Percentiles rank a stretch among this genome's conserved stretches.
Evolutionary conservation across 2,888 invertebrate species (phyloP).

Genomic region (Thumatha senex): DNA sequence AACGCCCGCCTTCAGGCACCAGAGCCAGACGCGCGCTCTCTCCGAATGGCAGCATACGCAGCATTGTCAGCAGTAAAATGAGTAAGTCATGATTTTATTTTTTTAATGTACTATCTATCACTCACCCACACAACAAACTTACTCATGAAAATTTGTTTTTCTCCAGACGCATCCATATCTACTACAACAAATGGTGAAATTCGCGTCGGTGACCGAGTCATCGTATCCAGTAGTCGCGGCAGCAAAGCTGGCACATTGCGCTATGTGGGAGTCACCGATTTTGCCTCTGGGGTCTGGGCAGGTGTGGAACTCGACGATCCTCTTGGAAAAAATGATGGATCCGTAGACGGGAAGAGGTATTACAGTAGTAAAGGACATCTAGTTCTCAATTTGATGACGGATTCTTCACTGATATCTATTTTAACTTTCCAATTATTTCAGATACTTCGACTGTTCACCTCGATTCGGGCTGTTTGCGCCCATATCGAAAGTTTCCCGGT

Average conservation of each 20-base stretch:
- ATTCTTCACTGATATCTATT: background rate
- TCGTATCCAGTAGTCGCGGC: conserved; percentile 93
- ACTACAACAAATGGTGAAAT: conserved; percentile 84
- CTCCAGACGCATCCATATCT: conserved; percentile 73
- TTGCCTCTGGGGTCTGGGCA: conserved; percentile 97
- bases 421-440: conserved; percentile 60
- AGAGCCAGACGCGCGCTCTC: conserved; percentile 70
- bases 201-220: conserved; percentile 95
- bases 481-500: conserved; percentile 93
- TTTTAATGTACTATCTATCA: too few relatives aligned
- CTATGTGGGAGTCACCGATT: conserved; percentile 94
- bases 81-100: conserved; percentile 53
- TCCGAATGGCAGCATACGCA: conserved; percentile 78
- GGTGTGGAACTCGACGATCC: conserved; percentile 97
- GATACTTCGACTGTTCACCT: conserved; percentile 97
- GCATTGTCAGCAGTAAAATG: conserved; percentile 81
- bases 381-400: too few relatives aligned
- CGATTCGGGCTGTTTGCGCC: conserved; percentile 97
- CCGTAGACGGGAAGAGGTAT: conserved; percentile 95
- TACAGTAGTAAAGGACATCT: too few relatives aligned
- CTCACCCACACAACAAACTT: background rate
- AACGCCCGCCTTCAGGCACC: conserved; percentile 73
- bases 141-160: conserved; percentile 3
- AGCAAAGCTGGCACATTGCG: conserved; percentile 94
- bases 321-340: conserved; percentile 97